A percentile compares a stretch with the other conserved stretches of the same genome.
These are phyloP conservation scores for Papilio helenus DNA, from an alignment of 1,140 invertebrate species.

Conservation along the genomic window DNA sequence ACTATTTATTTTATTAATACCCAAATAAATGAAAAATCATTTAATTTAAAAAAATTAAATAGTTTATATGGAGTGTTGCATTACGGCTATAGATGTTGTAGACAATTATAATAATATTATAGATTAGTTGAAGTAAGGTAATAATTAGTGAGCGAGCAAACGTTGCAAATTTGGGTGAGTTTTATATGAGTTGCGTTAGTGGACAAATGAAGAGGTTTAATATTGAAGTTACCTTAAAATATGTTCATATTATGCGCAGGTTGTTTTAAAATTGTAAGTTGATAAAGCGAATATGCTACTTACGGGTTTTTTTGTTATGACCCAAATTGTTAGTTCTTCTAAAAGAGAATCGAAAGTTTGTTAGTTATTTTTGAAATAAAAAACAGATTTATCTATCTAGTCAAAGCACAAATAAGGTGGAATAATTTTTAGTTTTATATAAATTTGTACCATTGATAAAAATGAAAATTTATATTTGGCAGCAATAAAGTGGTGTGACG, in stretches of 20 bases:
- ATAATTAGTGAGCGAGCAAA: conserved; percentile 49
- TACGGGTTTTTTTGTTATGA: neutral
- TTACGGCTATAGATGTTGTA: conserved; percentile 65
- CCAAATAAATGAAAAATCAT: neutral
- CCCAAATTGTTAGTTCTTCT: neutral
- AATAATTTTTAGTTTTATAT: conserved; percentile 46
- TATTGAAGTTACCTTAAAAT: conserved; percentile 39
- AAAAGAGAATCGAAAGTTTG: neutral
- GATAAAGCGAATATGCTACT: neutral
- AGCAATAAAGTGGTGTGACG: conserved; percentile 57
- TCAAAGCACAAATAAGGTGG: conserved; percentile 26
- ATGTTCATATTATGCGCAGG: neutral
- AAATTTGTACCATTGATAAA: conserved; percentile 46
- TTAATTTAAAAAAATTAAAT: conserved; percentile 1
- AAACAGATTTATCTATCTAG: neutral
- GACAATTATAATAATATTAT: conserved; percentile 55
- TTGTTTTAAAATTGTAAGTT: neutral
- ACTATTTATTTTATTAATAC: neutral
- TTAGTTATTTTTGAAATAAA: neutral
- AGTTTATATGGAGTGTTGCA: conserved; percentile 52
- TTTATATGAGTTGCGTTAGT: conserved; percentile 41
- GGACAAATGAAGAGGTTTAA: conserved; percentile 29
- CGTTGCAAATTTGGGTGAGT: conserved; percentile 28
- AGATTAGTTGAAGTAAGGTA: conserved; percentile 51
- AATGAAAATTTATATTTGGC: conserved; percentile 49